Percentiles rank a stretch among this genome's conserved stretches.
phyloP scores from a whole-genome alignment of 2,113 vertebrate genomes.

The Hyaena hyaena region DNA sequence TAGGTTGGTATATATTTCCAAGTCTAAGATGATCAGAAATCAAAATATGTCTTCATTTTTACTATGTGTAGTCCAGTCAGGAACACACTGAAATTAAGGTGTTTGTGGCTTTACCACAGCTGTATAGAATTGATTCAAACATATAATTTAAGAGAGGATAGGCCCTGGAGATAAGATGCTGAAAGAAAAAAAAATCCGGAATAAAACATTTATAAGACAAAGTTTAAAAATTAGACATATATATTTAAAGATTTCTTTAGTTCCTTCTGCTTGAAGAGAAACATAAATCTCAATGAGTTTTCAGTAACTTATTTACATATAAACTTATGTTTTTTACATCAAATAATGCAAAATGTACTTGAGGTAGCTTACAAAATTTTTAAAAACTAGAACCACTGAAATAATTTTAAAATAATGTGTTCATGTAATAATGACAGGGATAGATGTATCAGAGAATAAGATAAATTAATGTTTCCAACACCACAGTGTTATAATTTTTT shows the following conservation, averaged over 20 bases:
- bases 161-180: not conserved
- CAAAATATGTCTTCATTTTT: constrained; percentile 9
- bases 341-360: not conserved
- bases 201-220: constrained; percentile 64
- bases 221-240: constrained; percentile 60
- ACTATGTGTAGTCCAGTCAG: not conserved
- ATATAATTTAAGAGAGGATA: constrained; percentile 48
- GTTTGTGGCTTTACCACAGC: not conserved
- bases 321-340: not conserved
- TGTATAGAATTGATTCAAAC: constrained; percentile 20
- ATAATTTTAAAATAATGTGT: not conserved
- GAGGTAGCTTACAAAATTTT: not conserved
- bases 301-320: not conserved
- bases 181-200: not conserved
- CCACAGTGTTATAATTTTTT: not conserved
- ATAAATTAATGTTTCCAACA: not conserved
- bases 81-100: not conserved
- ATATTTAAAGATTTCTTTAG: constrained; percentile 51
- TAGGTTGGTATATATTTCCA: no score
- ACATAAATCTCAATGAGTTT: not conserved
- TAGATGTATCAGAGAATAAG: not conserved
- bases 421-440: not conserved
- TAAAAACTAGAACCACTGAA: not conserved
- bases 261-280: not conserved
- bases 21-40: not conserved